phyloP scores from a whole-genome alignment of 2,888 invertebrate genomes.

The Eupithecia centaureata region DNA sequence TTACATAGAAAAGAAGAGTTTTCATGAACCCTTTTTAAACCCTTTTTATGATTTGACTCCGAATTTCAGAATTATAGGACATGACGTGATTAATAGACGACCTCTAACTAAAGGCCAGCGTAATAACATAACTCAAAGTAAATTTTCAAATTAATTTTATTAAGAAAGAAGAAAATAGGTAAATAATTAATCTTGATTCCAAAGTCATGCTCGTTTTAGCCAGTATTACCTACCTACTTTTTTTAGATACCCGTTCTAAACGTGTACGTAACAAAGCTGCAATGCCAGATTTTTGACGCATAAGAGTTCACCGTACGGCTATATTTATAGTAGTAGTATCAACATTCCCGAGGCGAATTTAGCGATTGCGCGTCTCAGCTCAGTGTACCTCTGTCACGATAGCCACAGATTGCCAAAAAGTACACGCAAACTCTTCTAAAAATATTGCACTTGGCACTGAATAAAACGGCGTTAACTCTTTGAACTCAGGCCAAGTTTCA shows the following conservation, averaged over 20 bases:
- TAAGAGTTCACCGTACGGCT: constrained; percentile 32
- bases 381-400: constrained; percentile 52
- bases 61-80: no score
- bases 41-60: no score
- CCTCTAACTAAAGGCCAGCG: not conserved
- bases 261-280: constrained; percentile 16
- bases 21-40: no score
- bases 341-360: constrained; percentile 49
- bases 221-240: not conserved
- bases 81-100: no score
- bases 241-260: constrained; percentile 10
- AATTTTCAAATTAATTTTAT: not conserved
- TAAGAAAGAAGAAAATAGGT: not conserved
- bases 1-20: no score
- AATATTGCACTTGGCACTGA: constrained; percentile 80
- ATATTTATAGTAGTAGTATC: constrained; percentile 46
- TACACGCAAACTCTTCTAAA: constrained; percentile 57
- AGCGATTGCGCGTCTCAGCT: constrained; percentile 59
- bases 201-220: constrained; percentile 4
- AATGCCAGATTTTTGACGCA: constrained; percentile 21
- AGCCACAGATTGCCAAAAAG: constrained; percentile 26
- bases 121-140: not conserved
- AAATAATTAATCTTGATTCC: not conserved
- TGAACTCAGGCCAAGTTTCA: constrained; percentile 72
- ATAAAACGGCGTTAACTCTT: constrained; percentile 72